Percentiles rank a stretch among this genome's conserved stretches.
Conservation (phyloP, 2,888 invertebrate genomes). For the Orthonychiurus folsomi region DNA sequence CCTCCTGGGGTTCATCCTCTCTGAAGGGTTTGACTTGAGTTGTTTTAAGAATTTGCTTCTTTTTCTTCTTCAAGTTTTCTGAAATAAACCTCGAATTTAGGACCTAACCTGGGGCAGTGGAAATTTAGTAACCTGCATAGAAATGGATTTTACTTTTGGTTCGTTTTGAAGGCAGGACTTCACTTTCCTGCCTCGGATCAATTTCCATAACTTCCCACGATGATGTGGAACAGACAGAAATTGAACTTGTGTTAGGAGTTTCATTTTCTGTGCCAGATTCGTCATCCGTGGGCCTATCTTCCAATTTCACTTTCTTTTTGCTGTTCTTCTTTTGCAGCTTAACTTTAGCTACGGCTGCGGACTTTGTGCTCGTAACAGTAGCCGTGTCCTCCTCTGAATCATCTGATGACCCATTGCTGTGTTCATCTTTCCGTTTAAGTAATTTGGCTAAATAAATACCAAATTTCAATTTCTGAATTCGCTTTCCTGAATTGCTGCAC, state of each 20-base stretch:
- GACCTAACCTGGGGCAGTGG: background rate
- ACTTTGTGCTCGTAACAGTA: too few relatives aligned
- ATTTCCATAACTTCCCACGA: background rate
- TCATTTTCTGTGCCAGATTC: background rate
- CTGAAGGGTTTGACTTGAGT: too few relatives aligned
- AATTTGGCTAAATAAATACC: too few relatives aligned
- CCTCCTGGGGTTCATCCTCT: background rate
- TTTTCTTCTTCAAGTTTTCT: background rate
- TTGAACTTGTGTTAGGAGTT: background rate
- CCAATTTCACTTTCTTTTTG: background rate
- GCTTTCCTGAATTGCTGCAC: too few relatives aligned
- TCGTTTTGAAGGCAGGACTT: slow-evolving; percentile 11
- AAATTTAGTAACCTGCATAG: background rate
- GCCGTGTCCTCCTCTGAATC: too few relatives aligned
- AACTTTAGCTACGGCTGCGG: background rate
- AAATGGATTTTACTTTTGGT: slow-evolving; percentile 37
- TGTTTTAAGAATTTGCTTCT: background rate
- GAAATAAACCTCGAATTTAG: background rate
- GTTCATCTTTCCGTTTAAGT: background rate
- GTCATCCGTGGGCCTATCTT: background rate
- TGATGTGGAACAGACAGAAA: background rate
- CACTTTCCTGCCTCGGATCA: too few relatives aligned
- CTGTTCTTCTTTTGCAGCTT: background rate
- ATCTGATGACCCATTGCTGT: background rate
- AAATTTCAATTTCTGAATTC: too few relatives aligned